These are phyloP conservation scores for Charanyca ferruginea DNA, from an alignment of 2,888 invertebrate genomes.

Conservation along the genomic window DNA sequence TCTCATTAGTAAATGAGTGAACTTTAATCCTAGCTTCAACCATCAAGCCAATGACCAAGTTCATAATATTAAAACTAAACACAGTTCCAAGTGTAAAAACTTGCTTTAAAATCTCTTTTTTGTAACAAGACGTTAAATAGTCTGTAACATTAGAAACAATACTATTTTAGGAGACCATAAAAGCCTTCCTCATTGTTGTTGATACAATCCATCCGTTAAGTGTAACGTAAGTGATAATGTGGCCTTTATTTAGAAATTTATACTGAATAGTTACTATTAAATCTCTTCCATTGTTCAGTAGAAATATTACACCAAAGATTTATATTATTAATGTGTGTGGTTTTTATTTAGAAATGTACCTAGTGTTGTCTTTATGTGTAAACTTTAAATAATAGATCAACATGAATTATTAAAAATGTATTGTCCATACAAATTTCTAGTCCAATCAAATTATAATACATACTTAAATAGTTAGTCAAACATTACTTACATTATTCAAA, in stretches of 20 bases:
- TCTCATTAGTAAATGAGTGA: no score
- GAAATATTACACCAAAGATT: constrained; percentile 60
- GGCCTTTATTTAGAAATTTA: constrained; percentile 82
- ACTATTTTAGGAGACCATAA: constrained; percentile 50
- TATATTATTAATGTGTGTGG: constrained; percentile 44
- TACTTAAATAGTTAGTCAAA: constrained; percentile 1
- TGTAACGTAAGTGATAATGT: constrained; percentile 82
- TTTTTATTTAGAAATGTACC: constrained; percentile 53
- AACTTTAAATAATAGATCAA: constrained; percentile 35
- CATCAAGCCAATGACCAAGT: no score
- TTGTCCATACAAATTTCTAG: constrained; percentile 43
- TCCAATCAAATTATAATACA: constrained; percentile 33
- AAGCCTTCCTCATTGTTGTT: constrained; percentile 52
- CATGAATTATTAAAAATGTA: constrained; percentile 31
- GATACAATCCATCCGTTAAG: constrained; percentile 61
- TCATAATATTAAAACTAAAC: no score
- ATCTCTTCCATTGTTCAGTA: constrained; percentile 83
- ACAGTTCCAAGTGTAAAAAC: not conserved
- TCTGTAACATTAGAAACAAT: constrained; percentile 38
- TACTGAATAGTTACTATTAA: constrained; percentile 71
- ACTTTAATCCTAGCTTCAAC: no score
- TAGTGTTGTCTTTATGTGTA: constrained; percentile 49
- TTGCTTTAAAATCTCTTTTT: not conserved
- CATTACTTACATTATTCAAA: constrained; percentile 2
- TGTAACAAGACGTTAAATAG: constrained; percentile 28